Percentiles rank a stretch among this genome's conserved stretches.
phyloP scores from a whole-genome alignment of 2,888 invertebrate genomes.

The Glyphotaelius pellucidus region DNA sequence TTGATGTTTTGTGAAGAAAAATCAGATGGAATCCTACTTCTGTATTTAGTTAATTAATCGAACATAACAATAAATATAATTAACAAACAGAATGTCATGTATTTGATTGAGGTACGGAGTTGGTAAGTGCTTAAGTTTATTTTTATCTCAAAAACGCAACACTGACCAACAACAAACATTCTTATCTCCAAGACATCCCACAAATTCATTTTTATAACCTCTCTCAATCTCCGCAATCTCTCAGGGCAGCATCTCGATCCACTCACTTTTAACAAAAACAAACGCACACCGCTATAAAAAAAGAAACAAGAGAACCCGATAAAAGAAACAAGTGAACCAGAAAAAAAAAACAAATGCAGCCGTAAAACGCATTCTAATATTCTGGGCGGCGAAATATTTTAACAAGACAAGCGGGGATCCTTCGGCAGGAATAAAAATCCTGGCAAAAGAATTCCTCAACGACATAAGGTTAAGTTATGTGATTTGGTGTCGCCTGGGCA shows the following conservation, averaged over 20 bases:
- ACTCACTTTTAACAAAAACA: slow-evolving; percentile 12
- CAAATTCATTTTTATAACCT: slow-evolving; percentile 15
- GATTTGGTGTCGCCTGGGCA: not conserved
- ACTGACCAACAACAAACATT: not conserved
- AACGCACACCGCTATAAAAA: slow-evolving; percentile 17
- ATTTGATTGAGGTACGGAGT: not conserved
- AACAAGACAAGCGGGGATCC: slow-evolving; percentile 60
- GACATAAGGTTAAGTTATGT: slow-evolving; percentile 59
- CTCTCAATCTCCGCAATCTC: slow-evolving; percentile 26
- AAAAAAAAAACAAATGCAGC: slow-evolving; percentile 43
- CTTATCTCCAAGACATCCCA: not conserved
- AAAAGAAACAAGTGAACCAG: slow-evolving; percentile 33
- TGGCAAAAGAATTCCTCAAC: slow-evolving; percentile 53
- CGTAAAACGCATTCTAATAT: slow-evolving; percentile 53
- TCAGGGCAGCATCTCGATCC: slow-evolving; percentile 18
- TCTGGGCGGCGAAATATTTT: slow-evolving; percentile 65
- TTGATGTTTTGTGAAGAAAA: no score
- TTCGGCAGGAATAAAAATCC: slow-evolving; percentile 54
- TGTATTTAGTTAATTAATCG: no score
- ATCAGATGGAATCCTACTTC: no score
- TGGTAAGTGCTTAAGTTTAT: not conserved
- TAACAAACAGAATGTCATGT: not conserved
- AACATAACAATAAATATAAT: no score
- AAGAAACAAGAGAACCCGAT: no score
- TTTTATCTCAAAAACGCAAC: not conserved